Conservation (phyloP, 2,113 vertebrate genomes). For the Danionella cerebrum region DNA sequence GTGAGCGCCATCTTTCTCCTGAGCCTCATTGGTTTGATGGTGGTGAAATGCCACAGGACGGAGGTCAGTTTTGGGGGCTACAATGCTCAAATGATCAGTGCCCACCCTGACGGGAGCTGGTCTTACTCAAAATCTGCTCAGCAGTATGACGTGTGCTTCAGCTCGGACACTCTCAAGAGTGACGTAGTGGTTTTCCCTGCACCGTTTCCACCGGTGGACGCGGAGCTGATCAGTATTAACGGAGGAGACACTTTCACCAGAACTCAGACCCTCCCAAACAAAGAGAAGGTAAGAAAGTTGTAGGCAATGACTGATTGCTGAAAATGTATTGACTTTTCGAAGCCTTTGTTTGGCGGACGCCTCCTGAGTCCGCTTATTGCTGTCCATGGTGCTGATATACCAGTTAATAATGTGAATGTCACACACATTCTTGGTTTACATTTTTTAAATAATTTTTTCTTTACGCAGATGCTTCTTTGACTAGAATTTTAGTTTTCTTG, state of each 20-base stretch:
- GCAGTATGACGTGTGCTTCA: conserved; percentile 56
- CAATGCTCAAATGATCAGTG: conserved; percentile 34
- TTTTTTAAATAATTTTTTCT: no score
- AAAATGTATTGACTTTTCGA: no score
- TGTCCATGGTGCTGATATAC: conserved; percentile 6
- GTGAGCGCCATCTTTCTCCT: conserved; percentile 39
- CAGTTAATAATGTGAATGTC: no score
- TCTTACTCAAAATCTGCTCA: conserved; percentile 54
- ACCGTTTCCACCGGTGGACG: conserved; percentile 36
- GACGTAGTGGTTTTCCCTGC: conserved; percentile 53
- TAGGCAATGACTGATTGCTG: neutral
- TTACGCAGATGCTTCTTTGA: no score
- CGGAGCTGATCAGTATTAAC: conserved; percentile 46
- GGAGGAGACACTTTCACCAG: conserved; percentile 40
- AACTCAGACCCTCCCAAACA: conserved; percentile 47
- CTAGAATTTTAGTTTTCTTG: no score
- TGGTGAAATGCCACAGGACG: conserved; percentile 44
- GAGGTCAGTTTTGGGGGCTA: conserved; percentile 28
- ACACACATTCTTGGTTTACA: no score
- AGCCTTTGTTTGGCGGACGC: no score
- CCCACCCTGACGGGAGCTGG: conserved; percentile 49
- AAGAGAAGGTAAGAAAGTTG: conserved; percentile 39
- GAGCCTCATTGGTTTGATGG: conserved; percentile 41
- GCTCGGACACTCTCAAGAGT: conserved; percentile 53
- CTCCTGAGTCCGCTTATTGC: neutral